Conservation (phyloP, 1,140 invertebrate genomes). For the Phymastichus coffea region DNA sequence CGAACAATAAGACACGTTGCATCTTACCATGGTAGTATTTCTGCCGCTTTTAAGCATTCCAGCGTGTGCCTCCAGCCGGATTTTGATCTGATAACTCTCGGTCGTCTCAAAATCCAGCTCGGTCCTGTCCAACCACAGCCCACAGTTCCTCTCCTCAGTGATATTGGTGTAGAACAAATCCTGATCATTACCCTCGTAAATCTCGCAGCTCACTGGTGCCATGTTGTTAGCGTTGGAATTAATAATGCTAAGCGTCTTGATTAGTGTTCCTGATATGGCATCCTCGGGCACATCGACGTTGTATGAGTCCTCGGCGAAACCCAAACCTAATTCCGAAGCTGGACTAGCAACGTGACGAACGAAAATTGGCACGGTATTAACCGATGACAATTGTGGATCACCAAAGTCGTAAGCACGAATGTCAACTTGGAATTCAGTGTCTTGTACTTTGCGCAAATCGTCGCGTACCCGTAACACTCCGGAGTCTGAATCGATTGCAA, state of each 20-base stretch:
- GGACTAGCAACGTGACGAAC: conserved; percentile 75
- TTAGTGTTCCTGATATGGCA: conserved; percentile 64
- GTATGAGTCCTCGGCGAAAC: conserved; percentile 81
- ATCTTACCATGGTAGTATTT: conserved; percentile 66
- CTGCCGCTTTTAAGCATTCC: conserved; percentile 75
- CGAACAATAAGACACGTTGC: conserved; percentile 19
- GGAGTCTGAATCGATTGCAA: conserved; percentile 81
- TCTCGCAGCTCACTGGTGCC: conserved; percentile 69
- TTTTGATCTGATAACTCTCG: conserved; percentile 72
- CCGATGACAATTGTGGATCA: conserved; percentile 78
- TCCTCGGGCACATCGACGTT: conserved; percentile 80
- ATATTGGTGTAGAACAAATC: conserved; percentile 71
- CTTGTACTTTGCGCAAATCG: conserved; percentile 79
- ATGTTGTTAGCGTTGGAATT: conserved; percentile 65
- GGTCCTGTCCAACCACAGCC: conserved; percentile 67
- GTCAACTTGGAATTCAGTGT: conserved; percentile 83
- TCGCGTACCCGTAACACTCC: conserved; percentile 77
- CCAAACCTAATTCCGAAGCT: conserved; percentile 70
- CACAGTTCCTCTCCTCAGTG: conserved; percentile 77
- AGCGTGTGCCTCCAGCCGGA: conserved; percentile 73
- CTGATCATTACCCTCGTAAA: conserved; percentile 70
- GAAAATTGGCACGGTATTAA: conserved; percentile 76
- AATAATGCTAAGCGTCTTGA: conserved; percentile 73
- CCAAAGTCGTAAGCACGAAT: conserved; percentile 85
- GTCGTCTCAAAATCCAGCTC: conserved; percentile 75